These are phyloP conservation scores for Aspidoscelis tigris DNA, from an alignment of 2,113 vertebrate genomes.

Conservation along the genomic window DNA sequence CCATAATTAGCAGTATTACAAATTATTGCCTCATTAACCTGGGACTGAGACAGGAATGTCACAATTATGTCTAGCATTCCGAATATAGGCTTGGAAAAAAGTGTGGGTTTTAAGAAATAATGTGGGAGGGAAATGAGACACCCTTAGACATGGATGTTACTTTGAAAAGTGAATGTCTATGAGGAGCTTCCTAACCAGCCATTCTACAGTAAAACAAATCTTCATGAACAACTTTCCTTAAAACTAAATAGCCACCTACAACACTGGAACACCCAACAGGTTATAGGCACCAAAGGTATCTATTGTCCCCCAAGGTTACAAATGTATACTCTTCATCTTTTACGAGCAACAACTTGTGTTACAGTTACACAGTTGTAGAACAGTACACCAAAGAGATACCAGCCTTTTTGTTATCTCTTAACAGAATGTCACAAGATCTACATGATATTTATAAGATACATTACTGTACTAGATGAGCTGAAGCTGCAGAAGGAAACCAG, in stretches of 20 bases:
- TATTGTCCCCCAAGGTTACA: background rate
- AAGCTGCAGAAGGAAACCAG: background rate
- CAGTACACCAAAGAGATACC: background rate
- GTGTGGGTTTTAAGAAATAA: no score
- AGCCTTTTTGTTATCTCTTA: background rate
- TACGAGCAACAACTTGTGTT: background rate
- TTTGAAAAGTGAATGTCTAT: background rate
- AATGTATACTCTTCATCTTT: fast-evolving
- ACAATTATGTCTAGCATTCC: background rate
- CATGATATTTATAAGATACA: background rate
- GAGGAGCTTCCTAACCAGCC: background rate
- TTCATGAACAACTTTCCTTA: background rate
- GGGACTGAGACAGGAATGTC: no score
- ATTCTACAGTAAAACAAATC: background rate
- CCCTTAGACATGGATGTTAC: background rate
- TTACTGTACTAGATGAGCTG: background rate
- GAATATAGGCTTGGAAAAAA: no score
- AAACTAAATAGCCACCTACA: background rate
- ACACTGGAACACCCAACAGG: background rate
- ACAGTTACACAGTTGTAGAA: fast-evolving
- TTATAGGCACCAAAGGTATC: background rate
- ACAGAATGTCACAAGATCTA: slow-evolving; percentile 10
- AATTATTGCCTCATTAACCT: no score
- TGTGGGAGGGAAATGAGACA: no score
- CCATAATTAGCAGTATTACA: no score